These are phyloP conservation scores for Pseudochaenichthys georgianus DNA, from an alignment of 2,797 vertebrate species.

Conservation along the genomic window DNA sequence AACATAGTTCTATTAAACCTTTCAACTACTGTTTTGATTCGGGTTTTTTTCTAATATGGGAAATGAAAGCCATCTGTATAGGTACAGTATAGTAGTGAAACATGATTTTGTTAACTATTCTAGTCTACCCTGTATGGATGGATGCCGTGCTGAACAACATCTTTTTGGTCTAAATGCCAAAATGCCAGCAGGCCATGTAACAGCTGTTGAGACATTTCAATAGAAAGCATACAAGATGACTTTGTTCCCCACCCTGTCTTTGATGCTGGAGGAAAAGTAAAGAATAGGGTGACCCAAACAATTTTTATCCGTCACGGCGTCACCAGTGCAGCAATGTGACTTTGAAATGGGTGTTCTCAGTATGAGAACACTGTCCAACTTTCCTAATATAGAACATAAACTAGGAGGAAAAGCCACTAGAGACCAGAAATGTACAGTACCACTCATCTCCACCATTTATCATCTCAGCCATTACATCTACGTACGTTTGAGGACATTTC, in stretches of 20 bases:
- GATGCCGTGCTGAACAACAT: background rate
- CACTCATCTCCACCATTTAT: background rate
- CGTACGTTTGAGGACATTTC: background rate
- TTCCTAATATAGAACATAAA: slow-evolving; percentile 20
- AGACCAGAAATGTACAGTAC: slow-evolving; percentile 21
- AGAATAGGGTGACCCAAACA: background rate
- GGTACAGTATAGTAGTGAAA: background rate
- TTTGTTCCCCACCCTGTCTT: background rate
- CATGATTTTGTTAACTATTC: slow-evolving; percentile 9
- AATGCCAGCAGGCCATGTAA: background rate
- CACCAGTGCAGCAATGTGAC: background rate
- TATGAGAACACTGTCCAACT: background rate
- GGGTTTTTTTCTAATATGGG: background rate
- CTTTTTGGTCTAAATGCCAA: background rate
- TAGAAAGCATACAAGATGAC: background rate
- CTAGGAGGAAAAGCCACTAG: slow-evolving; percentile 10
- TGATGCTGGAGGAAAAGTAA: background rate
- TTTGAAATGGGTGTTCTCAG: background rate
- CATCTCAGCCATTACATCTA: slow-evolving; percentile 2
- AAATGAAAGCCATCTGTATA: background rate
- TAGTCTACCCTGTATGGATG: background rate
- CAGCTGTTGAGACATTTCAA: background rate
- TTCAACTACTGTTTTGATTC: background rate
- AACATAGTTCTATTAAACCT: no score
- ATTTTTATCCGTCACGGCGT: background rate